Evolutionary conservation across 2,113 vertebrate species (phyloP).

Genomic region (Notiomystis cincta): DNA sequence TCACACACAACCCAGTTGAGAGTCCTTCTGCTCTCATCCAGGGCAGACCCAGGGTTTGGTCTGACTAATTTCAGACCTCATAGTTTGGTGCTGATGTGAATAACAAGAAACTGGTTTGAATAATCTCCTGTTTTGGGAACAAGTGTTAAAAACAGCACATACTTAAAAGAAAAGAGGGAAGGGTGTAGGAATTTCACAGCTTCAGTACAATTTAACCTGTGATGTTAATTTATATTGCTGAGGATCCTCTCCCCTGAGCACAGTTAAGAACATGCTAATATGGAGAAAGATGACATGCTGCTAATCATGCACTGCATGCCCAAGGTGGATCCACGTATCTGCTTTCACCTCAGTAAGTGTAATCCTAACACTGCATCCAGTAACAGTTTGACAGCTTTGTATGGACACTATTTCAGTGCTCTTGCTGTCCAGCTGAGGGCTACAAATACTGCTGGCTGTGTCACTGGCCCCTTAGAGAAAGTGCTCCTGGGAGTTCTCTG

Average conservation of each 20-base stretch:
- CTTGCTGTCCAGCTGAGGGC: not conserved
- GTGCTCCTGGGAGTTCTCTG: not conserved
- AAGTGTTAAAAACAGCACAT: not conserved
- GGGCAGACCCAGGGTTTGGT: not conserved
- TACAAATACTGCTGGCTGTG: not conserved
- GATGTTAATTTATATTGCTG: not conserved
- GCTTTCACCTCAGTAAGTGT: not conserved
- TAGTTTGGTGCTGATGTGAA: not conserved
- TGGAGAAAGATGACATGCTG: not conserved
- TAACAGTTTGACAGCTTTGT: fast-evolving
- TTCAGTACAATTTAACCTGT: not conserved
- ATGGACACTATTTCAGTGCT: not conserved
- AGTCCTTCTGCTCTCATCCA: not conserved
- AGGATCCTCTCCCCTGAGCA: not conserved
- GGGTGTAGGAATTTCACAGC: not conserved
- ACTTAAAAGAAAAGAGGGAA: not conserved
- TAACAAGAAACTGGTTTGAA: not conserved
- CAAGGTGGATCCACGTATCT: not conserved
- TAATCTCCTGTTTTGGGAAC: not conserved
- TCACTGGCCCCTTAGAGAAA: not conserved
- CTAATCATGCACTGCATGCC: not conserved
- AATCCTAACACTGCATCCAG: not conserved
- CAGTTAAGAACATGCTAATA: not conserved
- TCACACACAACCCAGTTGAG: not conserved
- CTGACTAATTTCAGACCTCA: not conserved